Percentiles rank a stretch among this genome's conserved stretches.
These are phyloP conservation scores for Adelges cooleyi DNA, from an alignment of 1,140 invertebrate species.

Conservation along the genomic window DNA sequence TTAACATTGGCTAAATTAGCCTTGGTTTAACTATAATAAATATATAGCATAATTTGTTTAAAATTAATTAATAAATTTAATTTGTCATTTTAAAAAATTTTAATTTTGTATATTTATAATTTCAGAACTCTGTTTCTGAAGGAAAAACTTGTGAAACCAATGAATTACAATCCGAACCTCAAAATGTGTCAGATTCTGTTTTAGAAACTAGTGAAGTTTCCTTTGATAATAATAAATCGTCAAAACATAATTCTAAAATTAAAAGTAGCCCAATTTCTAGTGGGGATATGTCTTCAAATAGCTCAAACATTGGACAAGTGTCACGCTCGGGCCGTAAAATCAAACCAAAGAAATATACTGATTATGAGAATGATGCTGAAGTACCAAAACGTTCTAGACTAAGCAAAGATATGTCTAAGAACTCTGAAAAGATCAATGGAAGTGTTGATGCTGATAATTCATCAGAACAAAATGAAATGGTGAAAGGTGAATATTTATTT, in stretches of 20 bases:
- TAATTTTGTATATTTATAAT: not conserved
- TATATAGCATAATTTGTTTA: no score
- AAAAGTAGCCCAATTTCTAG: not conserved
- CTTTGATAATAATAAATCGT: not conserved
- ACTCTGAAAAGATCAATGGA: not conserved
- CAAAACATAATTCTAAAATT: not conserved
- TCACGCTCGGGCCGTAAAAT: slow-evolving; percentile 64
- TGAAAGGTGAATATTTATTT: slow-evolving; percentile 6
- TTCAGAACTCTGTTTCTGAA: not conserved
- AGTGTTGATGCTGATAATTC: not conserved
- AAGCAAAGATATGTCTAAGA: slow-evolving; percentile 8
- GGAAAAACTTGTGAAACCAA: not conserved
- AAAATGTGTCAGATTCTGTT: not conserved
- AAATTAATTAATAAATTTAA: no score
- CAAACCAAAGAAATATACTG: slow-evolving; percentile 47
- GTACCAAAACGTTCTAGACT: not conserved
- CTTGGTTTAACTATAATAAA: no score
- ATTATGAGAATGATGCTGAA: slow-evolving; percentile 20
- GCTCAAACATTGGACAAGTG: slow-evolving; percentile 42
- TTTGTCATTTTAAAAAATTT: no score
- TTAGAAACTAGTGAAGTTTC: not conserved
- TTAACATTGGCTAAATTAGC: no score
- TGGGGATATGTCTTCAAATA: not conserved
- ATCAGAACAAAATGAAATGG: not conserved
- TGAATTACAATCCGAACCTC: not conserved